Base-by-base conservation (phyloP, 1,140 invertebrate species). In the Apis florea region DNA sequence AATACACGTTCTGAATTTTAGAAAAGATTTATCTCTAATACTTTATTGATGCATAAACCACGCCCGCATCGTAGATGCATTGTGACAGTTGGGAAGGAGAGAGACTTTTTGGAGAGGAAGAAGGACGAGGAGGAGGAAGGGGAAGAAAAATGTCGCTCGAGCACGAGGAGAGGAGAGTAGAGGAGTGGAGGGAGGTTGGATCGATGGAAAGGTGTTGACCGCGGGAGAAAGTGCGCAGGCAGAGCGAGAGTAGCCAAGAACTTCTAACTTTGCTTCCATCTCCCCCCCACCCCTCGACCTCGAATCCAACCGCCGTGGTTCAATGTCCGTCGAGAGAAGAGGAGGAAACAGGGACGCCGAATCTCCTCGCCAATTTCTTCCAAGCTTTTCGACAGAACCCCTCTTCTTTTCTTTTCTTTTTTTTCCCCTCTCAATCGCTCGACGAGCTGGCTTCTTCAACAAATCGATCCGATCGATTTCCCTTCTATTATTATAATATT, bases 181-280 rank as follows among this genome's bases (percentile, higher is more conserved):
- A n/a, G 5, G 67, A n/a, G 66, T 64, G 68, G 31, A 47, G 11
- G 49, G 71, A 49, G 80, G 53, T 17, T 49, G 63, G 31, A 73
- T 79, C 74, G 85, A 83, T 79, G 26, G 56, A n/a, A 83, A n/a
- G 40, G 83, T 85, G 85, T 87, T 87, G 83, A 75, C 85, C 85
- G 83, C 83, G 69, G 76, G 90, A 91, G 90, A 91, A 91, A 91
- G 90, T 91, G 90, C 79, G 51, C 69, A 11, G 31, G 21, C 54
- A 75, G 82, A 88, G 88, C 85, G 88, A 91, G 89, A 90, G 88
- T 90, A 90, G 88, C 88, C 85, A 83, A 90, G 88, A 90, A 90
- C 80, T 89, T 90, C 88, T 90, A 91, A 85, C 83, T 88, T 80
- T 82, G 86, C 84, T 21, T 10, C 54, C 13, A 13, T 2, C 26